phyloP scores from a whole-genome alignment of 2,113 vertebrate species.

The Sander lucioperca region DNA sequence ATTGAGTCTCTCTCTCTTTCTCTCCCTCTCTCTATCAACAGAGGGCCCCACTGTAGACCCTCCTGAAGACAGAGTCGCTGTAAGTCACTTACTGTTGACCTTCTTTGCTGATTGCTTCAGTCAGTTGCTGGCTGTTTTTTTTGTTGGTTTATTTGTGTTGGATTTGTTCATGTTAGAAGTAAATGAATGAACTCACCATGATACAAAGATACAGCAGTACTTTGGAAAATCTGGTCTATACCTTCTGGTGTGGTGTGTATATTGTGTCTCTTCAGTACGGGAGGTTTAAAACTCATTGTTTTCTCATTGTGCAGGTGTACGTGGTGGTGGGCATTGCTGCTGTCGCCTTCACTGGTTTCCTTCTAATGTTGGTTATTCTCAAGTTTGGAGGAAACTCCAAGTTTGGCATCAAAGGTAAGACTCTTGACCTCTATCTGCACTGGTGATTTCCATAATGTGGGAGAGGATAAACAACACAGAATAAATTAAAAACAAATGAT shows the following conservation, averaged over 20 bases:
- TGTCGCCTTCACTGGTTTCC: conserved; percentile 93
- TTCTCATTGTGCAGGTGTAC: conserved; percentile 87
- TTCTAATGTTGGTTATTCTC: conserved; percentile 95
- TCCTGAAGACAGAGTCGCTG: conserved; percentile 92
- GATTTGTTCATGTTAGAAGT: not conserved
- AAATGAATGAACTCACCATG: conserved; percentile 27
- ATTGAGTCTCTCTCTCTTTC: conserved; percentile 1
- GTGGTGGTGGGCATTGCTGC: conserved; percentile 96
- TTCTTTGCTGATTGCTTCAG: not conserved
- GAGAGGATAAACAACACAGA: not conserved
- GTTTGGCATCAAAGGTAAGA: conserved; percentile 99
- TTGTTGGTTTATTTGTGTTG: conserved; percentile 19
- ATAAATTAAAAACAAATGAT: not conserved
- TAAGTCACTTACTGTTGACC: conserved; percentile 83
- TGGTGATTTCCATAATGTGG: not conserved
- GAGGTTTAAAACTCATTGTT: conserved; percentile 8
- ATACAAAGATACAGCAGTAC: not conserved
- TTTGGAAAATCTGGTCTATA: conserved; percentile 1
- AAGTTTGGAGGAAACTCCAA: conserved; percentile 98
- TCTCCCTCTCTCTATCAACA: conserved; percentile 67
- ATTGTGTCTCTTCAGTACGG: conserved; percentile 9
- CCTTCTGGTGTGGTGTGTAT: conserved; percentile 15
- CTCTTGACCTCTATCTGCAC: conserved; percentile 6
- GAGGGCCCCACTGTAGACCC: conserved; percentile 87
- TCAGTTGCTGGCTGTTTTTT: conserved; percentile 16